Evolutionary conservation across 2,113 vertebrate species (phyloP).

Genomic region (Neodontobutis hainanensis): DNA sequence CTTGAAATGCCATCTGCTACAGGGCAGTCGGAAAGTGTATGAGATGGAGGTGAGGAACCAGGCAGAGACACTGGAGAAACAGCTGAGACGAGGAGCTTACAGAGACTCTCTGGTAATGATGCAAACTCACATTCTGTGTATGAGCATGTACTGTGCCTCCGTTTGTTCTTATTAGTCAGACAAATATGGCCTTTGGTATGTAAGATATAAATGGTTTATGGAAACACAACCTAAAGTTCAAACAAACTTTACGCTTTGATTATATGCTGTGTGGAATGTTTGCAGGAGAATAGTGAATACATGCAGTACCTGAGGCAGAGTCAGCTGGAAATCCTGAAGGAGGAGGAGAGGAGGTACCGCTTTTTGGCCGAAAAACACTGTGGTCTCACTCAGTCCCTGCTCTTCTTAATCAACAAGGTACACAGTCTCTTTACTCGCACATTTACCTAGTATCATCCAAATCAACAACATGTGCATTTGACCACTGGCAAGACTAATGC

Average conservation of each 20-base stretch:
- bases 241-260: background rate
- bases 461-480: too few species aligned
- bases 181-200: too few species aligned
- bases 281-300: conserved; percentile 81
- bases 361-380: conserved; percentile 96
- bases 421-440: conserved; percentile 6
- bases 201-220: too few species aligned
- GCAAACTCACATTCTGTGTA: conserved; percentile 6
- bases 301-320: conserved; percentile 87
- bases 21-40: conserved; percentile 92
- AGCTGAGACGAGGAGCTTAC: conserved; percentile 83
- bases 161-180: too few species aligned
- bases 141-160: background rate
- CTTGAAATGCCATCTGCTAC: conserved; percentile 6
- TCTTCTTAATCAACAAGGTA: conserved; percentile 81
- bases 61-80: conserved; percentile 84
- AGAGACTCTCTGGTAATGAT: conserved; percentile 81
- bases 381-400: conserved; percentile 78
- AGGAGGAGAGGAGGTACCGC: conserved; percentile 94
- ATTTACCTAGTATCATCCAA: background rate
- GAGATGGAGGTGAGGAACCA: conserved; percentile 92
- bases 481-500: too few species aligned
- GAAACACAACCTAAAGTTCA: too few species aligned
- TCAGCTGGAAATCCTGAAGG: conserved; percentile 88
- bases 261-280: conserved; percentile 11